These are phyloP conservation scores for Archaeoteleia sp. DNA, from an alignment of 2,888 invertebrate species.

Conservation along the genomic window DNA sequence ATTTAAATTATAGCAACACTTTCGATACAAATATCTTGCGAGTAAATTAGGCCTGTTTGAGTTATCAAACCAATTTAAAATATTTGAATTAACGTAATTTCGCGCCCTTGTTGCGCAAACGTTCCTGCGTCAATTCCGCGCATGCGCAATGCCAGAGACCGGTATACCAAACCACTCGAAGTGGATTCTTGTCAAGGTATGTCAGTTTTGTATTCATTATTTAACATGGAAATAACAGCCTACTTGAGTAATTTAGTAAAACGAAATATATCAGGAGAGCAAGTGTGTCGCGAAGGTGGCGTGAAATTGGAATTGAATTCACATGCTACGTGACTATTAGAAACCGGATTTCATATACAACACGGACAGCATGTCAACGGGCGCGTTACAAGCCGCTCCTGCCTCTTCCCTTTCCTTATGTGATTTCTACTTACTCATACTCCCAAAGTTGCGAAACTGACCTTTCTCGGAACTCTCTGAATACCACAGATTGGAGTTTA, in stretches of 20 bases:
- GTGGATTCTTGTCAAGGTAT: too few relatives aligned
- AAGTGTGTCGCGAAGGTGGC: conserved; percentile 28
- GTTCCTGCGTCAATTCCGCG: too few relatives aligned
- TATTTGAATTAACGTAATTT: too few relatives aligned
- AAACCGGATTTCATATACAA: conserved; percentile 48
- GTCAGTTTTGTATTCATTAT: not conserved
- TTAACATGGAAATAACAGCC: conserved; percentile 13
- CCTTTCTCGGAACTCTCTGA: conserved; percentile 48
- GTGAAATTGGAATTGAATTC: conserved; percentile 49
- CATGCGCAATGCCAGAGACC: too few relatives aligned
- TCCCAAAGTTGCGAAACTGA: conserved; percentile 52
- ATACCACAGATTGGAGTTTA: conserved; percentile 31
- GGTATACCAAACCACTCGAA: too few relatives aligned
- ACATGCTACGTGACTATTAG: conserved; percentile 47
- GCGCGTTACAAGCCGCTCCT: conserved; percentile 48
- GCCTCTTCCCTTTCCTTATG: conserved; percentile 52
- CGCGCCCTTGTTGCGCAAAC: too few relatives aligned
- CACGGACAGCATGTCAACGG: conserved; percentile 44
- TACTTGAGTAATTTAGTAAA: conserved; percentile 35
- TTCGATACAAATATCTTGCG: too few relatives aligned
- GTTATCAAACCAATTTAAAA: too few relatives aligned
- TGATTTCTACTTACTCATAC: conserved; percentile 50
- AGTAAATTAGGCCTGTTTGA: too few relatives aligned
- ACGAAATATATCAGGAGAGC: conserved; percentile 33
- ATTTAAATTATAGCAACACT: too few relatives aligned